Evolutionary conservation across 2,113 vertebrate genomes (phyloP), one percentile per base, ranked within the genome.

Genomic region (Megaceryle maxima): DNA sequence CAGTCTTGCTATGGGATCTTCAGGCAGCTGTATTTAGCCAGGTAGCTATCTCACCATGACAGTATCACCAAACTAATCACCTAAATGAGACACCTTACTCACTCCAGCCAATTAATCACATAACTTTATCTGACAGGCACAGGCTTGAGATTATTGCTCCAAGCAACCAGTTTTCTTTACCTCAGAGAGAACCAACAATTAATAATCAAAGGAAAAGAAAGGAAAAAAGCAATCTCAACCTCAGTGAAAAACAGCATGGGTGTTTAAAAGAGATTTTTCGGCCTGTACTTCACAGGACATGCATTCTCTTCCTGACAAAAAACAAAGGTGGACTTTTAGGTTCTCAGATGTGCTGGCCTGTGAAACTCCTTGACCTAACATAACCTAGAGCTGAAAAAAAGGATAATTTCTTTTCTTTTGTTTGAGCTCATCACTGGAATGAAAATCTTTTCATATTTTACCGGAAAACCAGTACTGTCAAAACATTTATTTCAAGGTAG

Each of bases 191-290:
- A n/a, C 5, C 33, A 91, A 79, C 11, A 78, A 74, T 33, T 84
- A 75, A 94, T 88, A 96, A 92, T 57, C 67, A 91, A 83, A 95
- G 39, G 43, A 41, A 78, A 51, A 73, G 33, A 69, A 82, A 90
- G 31, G 11, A 78, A 64, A 57, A 2, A 5, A 31, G 7, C 41
- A 22, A 16, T 4, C 21, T 63, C 29, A 88, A 11, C 7, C 39
- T 66, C 86, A 55, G 26, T 51, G 67, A 62, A 91, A 94, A 96
- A 78, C 10, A 93, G 3, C 0, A 2, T 41, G 20, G 15, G 29
- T 68, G 55, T 92, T 76, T 21, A n/a, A 79, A 51, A 59, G 43
- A 76, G 28, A 74, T 84, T 90, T 83, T 89, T 76, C 80, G 74
- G 68, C 20, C 35, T 66, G n/a, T 41, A 51, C 33, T n/a, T 85